These are phyloP conservation scores for Aurelia coerulea DNA, from an alignment of 30 jellyfish, hydroid and myxozoan species.

Conservation along the genomic window DNA sequence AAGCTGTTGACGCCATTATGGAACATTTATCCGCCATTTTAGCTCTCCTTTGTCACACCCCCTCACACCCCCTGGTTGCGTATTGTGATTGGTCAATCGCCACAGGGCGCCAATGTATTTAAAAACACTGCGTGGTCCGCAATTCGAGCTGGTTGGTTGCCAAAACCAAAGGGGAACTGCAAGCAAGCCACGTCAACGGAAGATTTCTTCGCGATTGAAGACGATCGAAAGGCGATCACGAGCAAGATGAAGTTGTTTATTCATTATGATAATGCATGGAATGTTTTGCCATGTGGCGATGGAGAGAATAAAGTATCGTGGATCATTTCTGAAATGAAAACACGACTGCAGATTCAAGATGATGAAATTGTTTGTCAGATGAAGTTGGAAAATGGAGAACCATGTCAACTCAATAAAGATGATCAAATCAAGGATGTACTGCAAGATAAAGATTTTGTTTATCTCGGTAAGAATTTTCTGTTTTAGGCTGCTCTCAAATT, in stretches of 20 bases:
- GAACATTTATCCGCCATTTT: background rate
- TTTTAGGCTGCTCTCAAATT: background rate
- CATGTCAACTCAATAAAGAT: slow-evolving; percentile 15
- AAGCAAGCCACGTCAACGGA: too few species aligned
- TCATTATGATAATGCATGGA: slow-evolving; percentile 27
- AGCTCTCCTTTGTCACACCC: background rate
- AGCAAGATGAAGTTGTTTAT: slow-evolving; percentile 52
- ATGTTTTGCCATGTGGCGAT: slow-evolving; percentile 75
- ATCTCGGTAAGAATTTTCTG: slow-evolving; percentile 32
- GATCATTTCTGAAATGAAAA: slow-evolving; percentile 56
- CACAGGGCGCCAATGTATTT: too few species aligned
- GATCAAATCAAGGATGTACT: slow-evolving; percentile 52
- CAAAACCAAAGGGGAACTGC: too few species aligned
- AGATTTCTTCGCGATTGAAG: background rate
- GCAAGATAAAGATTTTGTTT: slow-evolving; percentile 39
- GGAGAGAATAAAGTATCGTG: slow-evolving; percentile 36
- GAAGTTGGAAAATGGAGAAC: slow-evolving; percentile 25
- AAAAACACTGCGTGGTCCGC: too few species aligned
- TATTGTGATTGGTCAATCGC: too few species aligned
- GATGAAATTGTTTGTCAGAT: slow-evolving; percentile 9
- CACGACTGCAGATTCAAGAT: slow-evolving; percentile 19
- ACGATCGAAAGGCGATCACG: background rate
- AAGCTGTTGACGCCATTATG: background rate
- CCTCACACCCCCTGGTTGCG: background rate
- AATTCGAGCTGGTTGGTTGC: too few species aligned